A percentile compares a stretch with the other conserved stretches of the same genome.
phyloP scores from a whole-genome alignment of 2,113 vertebrate genomes.

The Bubo blakistoni region DNA sequence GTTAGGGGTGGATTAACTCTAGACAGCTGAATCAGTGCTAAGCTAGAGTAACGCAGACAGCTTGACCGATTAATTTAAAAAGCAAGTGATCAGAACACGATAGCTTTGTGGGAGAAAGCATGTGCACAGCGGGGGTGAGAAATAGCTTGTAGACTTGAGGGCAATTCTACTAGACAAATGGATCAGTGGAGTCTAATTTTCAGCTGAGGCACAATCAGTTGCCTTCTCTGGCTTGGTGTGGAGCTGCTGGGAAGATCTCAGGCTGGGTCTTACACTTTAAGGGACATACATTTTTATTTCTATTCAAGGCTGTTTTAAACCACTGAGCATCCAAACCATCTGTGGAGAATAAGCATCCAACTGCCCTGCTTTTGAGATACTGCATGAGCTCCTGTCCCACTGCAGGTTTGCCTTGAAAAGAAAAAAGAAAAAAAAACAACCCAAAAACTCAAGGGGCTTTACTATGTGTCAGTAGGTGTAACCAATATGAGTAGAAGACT shows the following conservation, averaged over 20 bases:
- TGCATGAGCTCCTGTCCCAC: neutral
- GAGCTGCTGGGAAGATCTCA: neutral
- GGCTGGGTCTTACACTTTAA: neutral
- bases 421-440: neutral
- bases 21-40: neutral
- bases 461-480: neutral
- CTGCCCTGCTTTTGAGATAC: neutral
- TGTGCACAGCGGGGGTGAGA: neutral
- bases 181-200: neutral
- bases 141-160: neutral
- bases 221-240: neutral
- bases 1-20: neutral
- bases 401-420: neutral
- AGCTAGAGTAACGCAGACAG: neutral
- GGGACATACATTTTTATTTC: neutral
- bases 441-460: neutral
- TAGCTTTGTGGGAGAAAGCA: neutral
- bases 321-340: neutral
- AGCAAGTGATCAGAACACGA: neutral
- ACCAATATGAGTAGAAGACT: neutral
- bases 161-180: neutral
- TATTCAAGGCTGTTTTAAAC: neutral
- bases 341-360: neutral
- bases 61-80: neutral
- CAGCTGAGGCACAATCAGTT: neutral